Evolutionary conservation across 1,140 invertebrate species (phyloP), one percentile per base, ranked within the genome.

Genomic region (Bombus haemorrhoidalis): DNA sequence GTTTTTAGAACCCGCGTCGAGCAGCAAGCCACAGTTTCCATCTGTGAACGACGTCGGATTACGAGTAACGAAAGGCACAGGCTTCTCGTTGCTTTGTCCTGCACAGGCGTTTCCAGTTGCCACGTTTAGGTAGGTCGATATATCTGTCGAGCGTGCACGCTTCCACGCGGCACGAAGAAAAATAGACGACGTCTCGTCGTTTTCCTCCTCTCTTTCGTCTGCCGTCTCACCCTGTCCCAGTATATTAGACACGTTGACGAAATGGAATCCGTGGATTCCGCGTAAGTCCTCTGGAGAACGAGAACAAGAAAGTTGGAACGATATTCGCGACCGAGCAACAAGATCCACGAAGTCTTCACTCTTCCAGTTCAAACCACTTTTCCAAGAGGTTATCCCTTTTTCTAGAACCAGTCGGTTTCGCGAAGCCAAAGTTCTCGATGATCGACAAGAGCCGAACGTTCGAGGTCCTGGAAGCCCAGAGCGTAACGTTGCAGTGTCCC

Each of bases 21-120:
- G 93, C 86, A 91, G 89, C 53, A 93, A 92, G 83, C 93, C 93
- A 75, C 92, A 90, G 86, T 93, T 93, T 83, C 92, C 92, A 81
- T 93, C 92, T 43, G 91, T 93, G 80, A 93, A 93, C 88, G 92
- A 93, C 81, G 90, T 93, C 77, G 92, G 92, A 74, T 86, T 93
- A 72, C 91, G 92, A 37, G 86, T 89, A 87, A 87, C 86, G 66
- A 91, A 91, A 92, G 91, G 75, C 87, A 92, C 93, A 89, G 96
- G 95, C 86, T 95, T 96, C 91, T 96, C 93, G 87, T 94, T 96
- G 93, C 95, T 96, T 90, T 97, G 95, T 94, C 96, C 96, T 89
- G 97, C 96, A 89, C 96, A 96, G 94, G 96, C 96, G 43, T 97
- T 96, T 92, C 97, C 96, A 85, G 95, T 97, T 76, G 96, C 97